Percentiles rank a stretch among this genome's conserved stretches.
Conservation (phyloP, 1,140 invertebrate genomes). For the Drosophila bocki region DNA sequence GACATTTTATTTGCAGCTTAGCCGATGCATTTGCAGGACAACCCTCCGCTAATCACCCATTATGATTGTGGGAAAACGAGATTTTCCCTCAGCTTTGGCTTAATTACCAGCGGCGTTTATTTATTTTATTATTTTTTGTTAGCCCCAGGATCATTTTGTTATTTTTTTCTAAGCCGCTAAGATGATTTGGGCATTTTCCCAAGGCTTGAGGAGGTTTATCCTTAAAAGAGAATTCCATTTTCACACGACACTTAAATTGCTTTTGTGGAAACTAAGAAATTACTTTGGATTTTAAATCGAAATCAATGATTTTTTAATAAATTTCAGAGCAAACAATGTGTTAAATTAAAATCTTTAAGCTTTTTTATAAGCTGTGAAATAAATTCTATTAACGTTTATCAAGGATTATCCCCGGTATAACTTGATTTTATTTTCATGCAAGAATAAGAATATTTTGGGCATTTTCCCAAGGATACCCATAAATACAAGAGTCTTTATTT, state of each 20-base stretch:
- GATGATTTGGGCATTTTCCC: slow-evolving; percentile 66
- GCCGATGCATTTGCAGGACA: slow-evolving; percentile 35
- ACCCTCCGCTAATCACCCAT: slow-evolving; percentile 51
- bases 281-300: background rate
- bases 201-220: slow-evolving; percentile 24
- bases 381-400: background rate
- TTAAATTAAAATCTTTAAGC: background rate
- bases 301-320: background rate
- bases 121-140: slow-evolving; percentile 27
- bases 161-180: slow-evolving; percentile 37
- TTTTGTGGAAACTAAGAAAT: slow-evolving; percentile 1
- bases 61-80: slow-evolving; percentile 63
- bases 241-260: background rate
- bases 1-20: slow-evolving; percentile 65
- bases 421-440: slow-evolving; percentile 26
- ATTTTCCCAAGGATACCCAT: slow-evolving; percentile 55
- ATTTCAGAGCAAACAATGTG: background rate
- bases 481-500: slow-evolving; percentile 19
- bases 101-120: slow-evolving; percentile 63
- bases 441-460: slow-evolving; percentile 52
- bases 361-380: background rate
- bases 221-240: background rate
- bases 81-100: slow-evolving; percentile 43
- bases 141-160: slow-evolving; percentile 43
- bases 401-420: background rate